Conservation (phyloP, 2,113 vertebrate genomes). For the Rhynchomys soricoides region DNA sequence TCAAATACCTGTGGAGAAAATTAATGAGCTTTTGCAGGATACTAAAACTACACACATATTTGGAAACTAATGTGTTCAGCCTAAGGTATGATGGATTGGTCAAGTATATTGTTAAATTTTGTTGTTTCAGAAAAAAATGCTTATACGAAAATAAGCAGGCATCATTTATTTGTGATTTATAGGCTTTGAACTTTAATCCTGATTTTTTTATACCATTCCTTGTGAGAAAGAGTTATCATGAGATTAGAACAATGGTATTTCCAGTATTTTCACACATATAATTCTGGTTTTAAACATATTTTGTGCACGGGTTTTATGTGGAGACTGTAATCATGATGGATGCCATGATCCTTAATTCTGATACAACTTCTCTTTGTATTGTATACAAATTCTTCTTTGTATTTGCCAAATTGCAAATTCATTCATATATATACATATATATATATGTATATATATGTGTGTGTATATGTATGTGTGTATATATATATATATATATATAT, state of each 20-base stretch:
- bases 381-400: neutral
- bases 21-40: constrained; percentile 66
- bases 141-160: constrained; percentile 69
- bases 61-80: constrained; percentile 66
- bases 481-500: neutral
- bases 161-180: constrained; percentile 74
- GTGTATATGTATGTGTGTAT: too few species aligned
- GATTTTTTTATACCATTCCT: constrained; percentile 74
- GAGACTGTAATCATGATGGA: constrained; percentile 24
- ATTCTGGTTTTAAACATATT: constrained; percentile 63
- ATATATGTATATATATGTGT: too few species aligned
- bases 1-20: constrained; percentile 68
- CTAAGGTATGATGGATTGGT: constrained; percentile 69
- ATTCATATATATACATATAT: neutral
- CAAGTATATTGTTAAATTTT: constrained; percentile 28
- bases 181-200: constrained; percentile 73
- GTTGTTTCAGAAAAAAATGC: constrained; percentile 53
- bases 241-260: constrained; percentile 60
- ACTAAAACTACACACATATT: constrained; percentile 45
- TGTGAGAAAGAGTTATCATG: constrained; percentile 46
- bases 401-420: constrained; percentile 14
- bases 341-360: neutral
- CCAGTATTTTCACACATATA: constrained; percentile 59
- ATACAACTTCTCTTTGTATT: constrained; percentile 24
- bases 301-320: constrained; percentile 7